Base-by-base conservation (phyloP, 2,113 vertebrate genomes). In the Sus scrofa region DNA sequence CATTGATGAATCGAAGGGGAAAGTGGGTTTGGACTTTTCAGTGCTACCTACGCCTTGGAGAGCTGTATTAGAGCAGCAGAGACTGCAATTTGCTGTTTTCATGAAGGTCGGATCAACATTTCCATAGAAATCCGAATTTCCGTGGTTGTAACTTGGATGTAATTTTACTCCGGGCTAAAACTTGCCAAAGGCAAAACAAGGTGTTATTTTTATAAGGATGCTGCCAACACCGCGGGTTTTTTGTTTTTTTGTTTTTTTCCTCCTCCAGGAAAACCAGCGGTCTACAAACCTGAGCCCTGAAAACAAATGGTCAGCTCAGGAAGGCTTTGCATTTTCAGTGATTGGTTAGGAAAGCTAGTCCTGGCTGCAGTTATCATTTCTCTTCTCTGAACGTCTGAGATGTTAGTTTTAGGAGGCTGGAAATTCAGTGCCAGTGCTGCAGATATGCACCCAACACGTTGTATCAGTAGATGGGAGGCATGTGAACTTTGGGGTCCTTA, bases 111-210 rank as follows among this genome's bases (percentile, higher is more conserved):
- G 37, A 88, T 56, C 94, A 8, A 73, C 56, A 0, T 92, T 95
- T 83, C 73, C 96, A 0, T 58, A 3, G 92, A 82, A 82, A 81
- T 63, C 86, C 94, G 58, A 0, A 2, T 10, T 75, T 34, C 50
- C 77, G 2, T 2, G 87, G 60, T 39, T 65, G 13, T 44, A 98
- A 98, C 94, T 98, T 97, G 97, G 74, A 91, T 50, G 94, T 83
- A 30, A 2, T 92, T 96, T 96, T 94, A 98, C 96, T 96, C 84
- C 50, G 68, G 68, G 94, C 96, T 95, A 27, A 98, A 98, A 98
- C 98, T 99, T 98, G 91, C 15, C 86, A 54, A 79, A 93, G 77
- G 30, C 89, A 24, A 24, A 74, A 58, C 13, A 54, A 82, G 94
- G 44, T 95, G 60, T 97, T 19, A 27, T 87, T 73, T 95, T 84